phyloP scores from a whole-genome alignment of 2,113 vertebrate species.

The Dunckerocampus dactyliophorus region DNA sequence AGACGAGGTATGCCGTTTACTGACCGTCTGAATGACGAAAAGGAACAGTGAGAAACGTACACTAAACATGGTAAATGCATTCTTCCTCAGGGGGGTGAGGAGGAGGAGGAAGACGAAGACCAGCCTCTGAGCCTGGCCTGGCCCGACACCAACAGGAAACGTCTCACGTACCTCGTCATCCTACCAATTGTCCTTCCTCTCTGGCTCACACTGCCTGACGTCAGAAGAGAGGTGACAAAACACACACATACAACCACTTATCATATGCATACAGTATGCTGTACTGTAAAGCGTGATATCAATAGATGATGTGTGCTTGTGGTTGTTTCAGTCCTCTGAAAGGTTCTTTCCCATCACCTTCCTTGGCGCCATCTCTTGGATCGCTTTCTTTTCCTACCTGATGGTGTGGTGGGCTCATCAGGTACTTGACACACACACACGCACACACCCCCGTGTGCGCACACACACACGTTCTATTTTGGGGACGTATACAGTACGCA shows the following conservation, averaged over 20 bases:
- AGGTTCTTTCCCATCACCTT: constrained; percentile 90
- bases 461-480: constrained; percentile 4
- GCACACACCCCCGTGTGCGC: constrained; percentile 2
- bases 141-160: constrained; percentile 85
- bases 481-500: background rate
- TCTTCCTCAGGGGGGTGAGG: constrained; percentile 62
- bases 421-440: constrained; percentile 69
- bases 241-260: background rate
- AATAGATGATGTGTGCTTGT: background rate
- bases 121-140: constrained; percentile 91
- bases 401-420: constrained; percentile 99
- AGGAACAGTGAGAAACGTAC: background rate
- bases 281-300: background rate
- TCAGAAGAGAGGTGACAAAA: constrained; percentile 82
- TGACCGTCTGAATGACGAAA: background rate
- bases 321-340: constrained; percentile 72
- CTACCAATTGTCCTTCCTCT: constrained; percentile 89
- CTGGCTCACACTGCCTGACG: constrained; percentile 90
- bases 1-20: constrained; percentile 44
- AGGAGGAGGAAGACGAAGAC: constrained; percentile 78
- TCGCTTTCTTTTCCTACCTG: constrained; percentile 90
- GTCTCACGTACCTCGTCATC: constrained; percentile 82
- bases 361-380: constrained; percentile 90
- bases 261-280: background rate
- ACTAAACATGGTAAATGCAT: constrained; percentile 2